Evolutionary conservation across 1,140 invertebrate species (phyloP).

Genomic region (Hypsibius dujardini): DNA sequence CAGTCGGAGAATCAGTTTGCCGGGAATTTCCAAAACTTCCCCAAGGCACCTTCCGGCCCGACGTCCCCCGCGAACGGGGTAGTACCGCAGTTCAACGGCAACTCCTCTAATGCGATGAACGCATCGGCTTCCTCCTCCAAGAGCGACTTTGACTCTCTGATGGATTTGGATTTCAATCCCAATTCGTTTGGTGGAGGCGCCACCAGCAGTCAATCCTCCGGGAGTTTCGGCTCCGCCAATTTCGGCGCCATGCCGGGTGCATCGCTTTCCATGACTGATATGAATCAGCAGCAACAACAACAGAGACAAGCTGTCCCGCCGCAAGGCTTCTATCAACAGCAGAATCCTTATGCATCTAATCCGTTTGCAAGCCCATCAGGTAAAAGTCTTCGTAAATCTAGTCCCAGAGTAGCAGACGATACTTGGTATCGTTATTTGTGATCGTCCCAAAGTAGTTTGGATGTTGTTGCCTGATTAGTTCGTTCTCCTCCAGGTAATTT

Average conservation of each 20-base stretch:
- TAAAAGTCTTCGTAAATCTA: no score
- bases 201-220: background rate
- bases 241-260: background rate
- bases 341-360: no score
- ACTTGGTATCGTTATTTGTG: background rate
- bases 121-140: background rate
- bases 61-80: background rate
- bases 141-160: background rate
- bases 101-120: background rate
- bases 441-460: background rate
- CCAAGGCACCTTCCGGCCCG: constrained; percentile 1
- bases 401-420: no score
- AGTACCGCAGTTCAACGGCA: background rate
- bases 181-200: background rate
- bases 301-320: background rate
- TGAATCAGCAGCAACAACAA: no score
- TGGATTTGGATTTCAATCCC: background rate
- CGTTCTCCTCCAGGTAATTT: background rate
- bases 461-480: background rate
- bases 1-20: background rate
- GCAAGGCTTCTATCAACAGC: background rate
- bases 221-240: background rate
- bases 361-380: no score
- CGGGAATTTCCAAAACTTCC: background rate
- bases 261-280: no score